phyloP scores from a whole-genome alignment of 2,888 invertebrate species.

The Drosophila subquinaria region DNA sequence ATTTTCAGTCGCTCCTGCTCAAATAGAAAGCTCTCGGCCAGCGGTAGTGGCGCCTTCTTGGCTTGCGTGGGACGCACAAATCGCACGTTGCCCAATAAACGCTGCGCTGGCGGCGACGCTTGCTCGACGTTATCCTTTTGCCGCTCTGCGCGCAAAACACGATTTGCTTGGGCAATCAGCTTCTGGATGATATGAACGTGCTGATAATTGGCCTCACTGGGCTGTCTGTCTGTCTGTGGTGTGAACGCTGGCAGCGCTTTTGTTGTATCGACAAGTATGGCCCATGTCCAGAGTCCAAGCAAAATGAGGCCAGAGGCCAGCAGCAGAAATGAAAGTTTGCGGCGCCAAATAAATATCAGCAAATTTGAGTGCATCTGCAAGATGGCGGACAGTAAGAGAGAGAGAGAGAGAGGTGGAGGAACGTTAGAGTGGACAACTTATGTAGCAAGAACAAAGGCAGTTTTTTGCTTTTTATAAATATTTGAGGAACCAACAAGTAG shows the following conservation, averaged over 20 bases:
- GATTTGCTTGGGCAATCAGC: conserved; percentile 85
- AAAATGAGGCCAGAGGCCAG: conserved; percentile 80
- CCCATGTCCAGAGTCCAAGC: conserved; percentile 85
- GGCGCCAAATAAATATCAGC: conserved; percentile 84
- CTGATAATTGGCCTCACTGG: conserved; percentile 64
- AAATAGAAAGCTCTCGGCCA: conserved; percentile 83
- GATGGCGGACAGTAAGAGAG: conserved; percentile 1
- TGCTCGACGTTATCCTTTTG: conserved; percentile 64
- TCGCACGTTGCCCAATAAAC: conserved; percentile 73
- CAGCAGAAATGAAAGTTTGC: conserved; percentile 84
- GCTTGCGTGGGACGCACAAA: conserved; percentile 81
- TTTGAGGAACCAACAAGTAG: conserved; percentile 76
- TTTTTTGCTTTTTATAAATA: conserved; percentile 68
- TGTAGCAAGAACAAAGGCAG: conserved; percentile 21
- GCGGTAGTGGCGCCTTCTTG: conserved; percentile 76
- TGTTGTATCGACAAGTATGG: conserved; percentile 79
- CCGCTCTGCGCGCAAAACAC: conserved; percentile 81
- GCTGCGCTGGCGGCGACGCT: conserved; percentile 35
- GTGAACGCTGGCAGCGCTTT: conserved; percentile 38
- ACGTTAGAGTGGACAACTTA: conserved; percentile 9
- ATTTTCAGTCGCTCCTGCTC: conserved; percentile 85
- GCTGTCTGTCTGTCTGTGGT: conserved; percentile 21
- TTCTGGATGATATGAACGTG: conserved; percentile 84
- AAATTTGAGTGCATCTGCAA: conserved; percentile 85
- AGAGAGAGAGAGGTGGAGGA: conserved; percentile 4